These are phyloP conservation scores for Cryptus viduatorius DNA, from an alignment of 2,888 invertebrate genomes.

Conservation along the genomic window DNA sequence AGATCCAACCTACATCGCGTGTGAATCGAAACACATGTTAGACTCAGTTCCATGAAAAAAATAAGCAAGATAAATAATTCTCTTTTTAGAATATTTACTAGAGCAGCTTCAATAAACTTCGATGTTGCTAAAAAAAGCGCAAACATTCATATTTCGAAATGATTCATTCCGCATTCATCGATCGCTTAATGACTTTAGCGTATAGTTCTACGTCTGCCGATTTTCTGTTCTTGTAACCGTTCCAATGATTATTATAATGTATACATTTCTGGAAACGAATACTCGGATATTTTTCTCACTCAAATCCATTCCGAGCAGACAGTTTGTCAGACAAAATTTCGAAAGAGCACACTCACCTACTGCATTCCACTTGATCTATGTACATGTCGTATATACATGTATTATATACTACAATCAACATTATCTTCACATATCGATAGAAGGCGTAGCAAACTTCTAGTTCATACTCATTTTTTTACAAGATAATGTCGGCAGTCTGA, in stretches of 20 bases:
- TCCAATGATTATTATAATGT: conserved; percentile 27
- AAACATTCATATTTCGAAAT: not conserved
- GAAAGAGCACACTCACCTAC: conserved; percentile 52
- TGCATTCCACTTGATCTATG: conserved; percentile 35
- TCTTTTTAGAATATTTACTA: not conserved
- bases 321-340: conserved; percentile 61
- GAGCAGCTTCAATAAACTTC: too few relatives aligned
- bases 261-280: conserved; percentile 24
- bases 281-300: not conserved
- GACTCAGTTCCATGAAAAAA: not conserved
- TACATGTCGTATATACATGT: not conserved
- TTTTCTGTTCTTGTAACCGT: not conserved
- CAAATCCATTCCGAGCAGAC: conserved; percentile 51
- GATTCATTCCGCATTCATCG: too few relatives aligned
- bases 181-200: too few relatives aligned
- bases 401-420: not conserved
- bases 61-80: not conserved
- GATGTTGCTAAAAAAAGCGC: not conserved
- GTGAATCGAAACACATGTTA: not conserved
- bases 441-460: not conserved
- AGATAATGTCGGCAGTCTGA: too few relatives aligned
- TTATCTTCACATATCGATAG: conserved; percentile 11
- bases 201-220: too few relatives aligned
- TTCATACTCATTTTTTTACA: not conserved
- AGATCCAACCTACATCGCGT: not conserved